A percentile compares a stretch with the other conserved stretches of the same genome.
phyloP scores from a whole-genome alignment of 2,888 invertebrate species.

The Drosophila histrio region DNA sequence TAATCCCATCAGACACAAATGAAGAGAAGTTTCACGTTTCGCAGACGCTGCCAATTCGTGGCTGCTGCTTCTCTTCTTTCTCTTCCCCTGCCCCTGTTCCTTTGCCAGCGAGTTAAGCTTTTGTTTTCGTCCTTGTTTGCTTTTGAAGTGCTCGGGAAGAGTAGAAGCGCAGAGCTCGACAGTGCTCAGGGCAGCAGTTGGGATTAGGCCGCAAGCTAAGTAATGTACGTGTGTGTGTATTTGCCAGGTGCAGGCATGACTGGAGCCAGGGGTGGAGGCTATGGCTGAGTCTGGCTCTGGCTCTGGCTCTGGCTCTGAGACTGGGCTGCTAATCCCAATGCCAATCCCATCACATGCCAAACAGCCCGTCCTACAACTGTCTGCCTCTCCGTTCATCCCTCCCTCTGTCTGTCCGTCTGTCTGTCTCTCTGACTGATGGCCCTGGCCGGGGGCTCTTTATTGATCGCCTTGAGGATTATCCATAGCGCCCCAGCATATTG shows the following conservation, averaged over 20 bases:
- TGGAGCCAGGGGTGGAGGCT: slow-evolving; percentile 34
- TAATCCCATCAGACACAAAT: slow-evolving; percentile 84
- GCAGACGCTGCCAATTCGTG: slow-evolving; percentile 44
- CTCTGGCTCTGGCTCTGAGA: slow-evolving; percentile 32
- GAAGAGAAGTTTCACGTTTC: slow-evolving; percentile 81
- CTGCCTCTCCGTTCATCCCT: slow-evolving; percentile 13
- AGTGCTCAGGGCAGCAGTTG: slow-evolving; percentile 49
- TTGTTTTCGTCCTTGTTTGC: slow-evolving; percentile 78
- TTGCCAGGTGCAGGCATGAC: slow-evolving; percentile 62
- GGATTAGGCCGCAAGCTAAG: slow-evolving; percentile 75
- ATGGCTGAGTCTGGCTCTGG: slow-evolving; percentile 20
- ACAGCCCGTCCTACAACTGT: slow-evolving; percentile 34
- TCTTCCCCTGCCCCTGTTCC: slow-evolving; percentile 7
- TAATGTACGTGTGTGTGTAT: slow-evolving; percentile 17
- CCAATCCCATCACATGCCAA: slow-evolving; percentile 70
- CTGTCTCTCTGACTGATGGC: slow-evolving; percentile 33
- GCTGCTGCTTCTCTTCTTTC: slow-evolving; percentile 4
- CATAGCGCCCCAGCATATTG: slow-evolving; percentile 72
- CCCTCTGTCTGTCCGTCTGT: slow-evolving; percentile 11
- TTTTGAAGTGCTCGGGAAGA: slow-evolving; percentile 59
- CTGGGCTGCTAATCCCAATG: slow-evolving; percentile 73
- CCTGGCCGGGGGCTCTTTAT: slow-evolving; percentile 61
- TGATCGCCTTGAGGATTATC: slow-evolving; percentile 76
- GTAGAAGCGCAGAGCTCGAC: neutral
- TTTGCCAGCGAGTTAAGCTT: slow-evolving; percentile 61